Conservation (phyloP, 2,113 vertebrate species). For the Pavo muticus region DNA sequence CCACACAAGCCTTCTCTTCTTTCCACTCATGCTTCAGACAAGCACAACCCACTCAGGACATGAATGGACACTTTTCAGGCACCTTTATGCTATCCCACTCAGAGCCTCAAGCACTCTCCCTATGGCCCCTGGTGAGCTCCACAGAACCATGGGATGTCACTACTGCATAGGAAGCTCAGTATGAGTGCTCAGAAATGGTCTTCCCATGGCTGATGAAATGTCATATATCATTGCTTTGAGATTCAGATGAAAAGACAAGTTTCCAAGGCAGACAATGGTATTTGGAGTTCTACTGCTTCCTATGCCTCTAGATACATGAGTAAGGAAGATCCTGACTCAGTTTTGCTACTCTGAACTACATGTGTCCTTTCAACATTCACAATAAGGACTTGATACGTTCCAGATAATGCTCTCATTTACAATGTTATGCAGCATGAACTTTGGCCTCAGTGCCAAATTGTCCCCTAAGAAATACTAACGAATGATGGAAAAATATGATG, state of each 20-base stretch:
- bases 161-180: neutral
- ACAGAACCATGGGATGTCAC: neutral
- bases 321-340: neutral
- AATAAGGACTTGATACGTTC: neutral
- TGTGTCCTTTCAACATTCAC: neutral
- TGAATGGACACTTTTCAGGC: neutral
- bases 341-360: neutral
- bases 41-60: neutral
- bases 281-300: neutral
- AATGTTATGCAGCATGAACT: neutral
- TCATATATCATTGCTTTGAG: neutral
- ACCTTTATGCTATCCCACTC: neutral
- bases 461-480: neutral
- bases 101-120: neutral
- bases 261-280: neutral
- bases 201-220: neutral
- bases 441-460: neutral
- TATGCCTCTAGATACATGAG: neutral
- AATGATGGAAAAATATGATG: neutral
- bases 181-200: neutral
- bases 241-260: neutral
- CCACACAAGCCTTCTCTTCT: neutral
- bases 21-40: neutral
- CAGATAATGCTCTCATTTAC: neutral
- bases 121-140: neutral